Evolutionary conservation across 2,888 invertebrate genomes (phyloP).

Genomic region (Drosophila aldrichi): DNA sequence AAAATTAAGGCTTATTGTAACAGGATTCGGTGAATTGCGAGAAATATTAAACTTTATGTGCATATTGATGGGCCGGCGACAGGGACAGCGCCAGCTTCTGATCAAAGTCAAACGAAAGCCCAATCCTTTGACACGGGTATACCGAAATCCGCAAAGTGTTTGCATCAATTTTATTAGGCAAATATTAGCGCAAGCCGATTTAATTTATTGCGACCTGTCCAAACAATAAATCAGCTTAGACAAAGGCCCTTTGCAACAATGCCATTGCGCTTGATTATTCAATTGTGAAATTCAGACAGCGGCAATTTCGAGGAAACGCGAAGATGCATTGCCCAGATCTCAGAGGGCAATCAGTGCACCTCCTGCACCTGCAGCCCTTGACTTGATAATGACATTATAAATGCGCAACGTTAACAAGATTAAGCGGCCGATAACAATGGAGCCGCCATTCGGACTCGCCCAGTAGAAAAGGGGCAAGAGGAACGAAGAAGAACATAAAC

Average conservation of each 20-base stretch:
- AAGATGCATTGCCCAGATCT: constrained; percentile 67
- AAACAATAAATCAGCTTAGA: constrained; percentile 68
- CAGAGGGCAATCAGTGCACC: constrained; percentile 34
- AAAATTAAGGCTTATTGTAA: constrained; percentile 77
- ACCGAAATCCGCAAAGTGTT: constrained; percentile 18
- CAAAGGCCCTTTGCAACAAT: constrained; percentile 42
- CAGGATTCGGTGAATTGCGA: constrained; percentile 74
- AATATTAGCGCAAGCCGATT: constrained; percentile 66
- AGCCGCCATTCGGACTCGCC: constrained; percentile 27
- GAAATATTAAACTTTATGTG: constrained; percentile 79
- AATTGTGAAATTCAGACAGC: constrained; percentile 74
- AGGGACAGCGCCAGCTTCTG: constrained; percentile 25
- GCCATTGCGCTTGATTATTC: constrained; percentile 72
- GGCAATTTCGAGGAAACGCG: constrained; percentile 62
- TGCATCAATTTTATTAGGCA: constrained; percentile 70
- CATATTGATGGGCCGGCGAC: constrained; percentile 66
- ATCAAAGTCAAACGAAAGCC: constrained; percentile 13
- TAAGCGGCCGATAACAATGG: constrained; percentile 63
- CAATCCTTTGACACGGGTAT: constrained; percentile 68
- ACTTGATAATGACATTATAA: constrained; percentile 68
- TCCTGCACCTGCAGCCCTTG: constrained; percentile 34
- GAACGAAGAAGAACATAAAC: not conserved
- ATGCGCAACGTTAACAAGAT: constrained; percentile 68
- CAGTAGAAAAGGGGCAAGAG: not conserved
- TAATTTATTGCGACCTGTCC: constrained; percentile 66